Evolutionary conservation across 1,140 invertebrate species (phyloP), one percentile per base, ranked within the genome.

Genomic region (Acromyrmex echinatior): DNA sequence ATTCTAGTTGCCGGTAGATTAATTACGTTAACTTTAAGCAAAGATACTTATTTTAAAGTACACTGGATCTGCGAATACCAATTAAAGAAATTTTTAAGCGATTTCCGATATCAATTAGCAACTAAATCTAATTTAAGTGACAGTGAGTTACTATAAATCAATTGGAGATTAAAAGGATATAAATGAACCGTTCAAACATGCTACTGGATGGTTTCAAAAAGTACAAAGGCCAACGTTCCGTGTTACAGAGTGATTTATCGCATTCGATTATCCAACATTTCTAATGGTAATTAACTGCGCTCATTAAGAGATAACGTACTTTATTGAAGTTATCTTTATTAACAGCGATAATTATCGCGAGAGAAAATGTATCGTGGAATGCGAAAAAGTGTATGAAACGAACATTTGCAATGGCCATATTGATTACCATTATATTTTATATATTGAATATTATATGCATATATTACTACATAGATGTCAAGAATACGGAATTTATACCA

Each of bases 241-340:
- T 10, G 31, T 51, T 62, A 6, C 18, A 51, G 14, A 18, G 14
- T 49, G 39, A 76, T 76, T 84, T 74, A 84, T 84, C 45, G 56
- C 18, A 84, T 51, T 62, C 58, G 58, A 84, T 84, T 76, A 76
- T 35, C 80, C 39, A 74, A 63, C 65, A 7, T 71, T 45, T 58
- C 70, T 76, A 62, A 84, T 74, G 58, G 68, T 51, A 84, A 84
- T 84, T 84, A 84, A 84, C 56, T 45, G 56, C 14, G 80, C 28
- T 84, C 70, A 76, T 84, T 84, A 63, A 62, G 80, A 76, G 68
- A 74, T 84, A 74, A 62, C 70, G 56, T 84, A 84, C 25, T 84
- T 76, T 76, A 84, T 76, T 76, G 35, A 73, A 51, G 56, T 84
- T 49, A 62, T 76, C 80, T 84, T 84, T 84, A 84, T 84, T 74